Percentiles rank a stretch among this genome's conserved stretches.
Conservation (phyloP, 2,888 invertebrate species). For the Cactoblastis cactorum region DNA sequence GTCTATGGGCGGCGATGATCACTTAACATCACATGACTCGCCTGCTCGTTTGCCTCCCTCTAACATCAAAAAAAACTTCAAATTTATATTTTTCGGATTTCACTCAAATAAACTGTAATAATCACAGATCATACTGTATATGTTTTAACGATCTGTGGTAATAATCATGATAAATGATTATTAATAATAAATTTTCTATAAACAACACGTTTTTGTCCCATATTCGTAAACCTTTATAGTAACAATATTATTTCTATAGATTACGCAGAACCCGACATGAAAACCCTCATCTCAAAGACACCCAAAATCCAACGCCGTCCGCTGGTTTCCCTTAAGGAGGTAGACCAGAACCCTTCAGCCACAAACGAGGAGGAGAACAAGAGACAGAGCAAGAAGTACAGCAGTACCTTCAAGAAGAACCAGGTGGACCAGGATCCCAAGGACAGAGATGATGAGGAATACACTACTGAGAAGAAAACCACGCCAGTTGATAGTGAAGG, state of each 20-base stretch:
- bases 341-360: constrained; percentile 61
- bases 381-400: constrained; percentile 72
- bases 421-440: constrained; percentile 58
- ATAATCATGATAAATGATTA: no score
- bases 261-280: constrained; percentile 53
- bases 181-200: no score
- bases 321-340: constrained; percentile 51
- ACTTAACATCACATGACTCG: no score
- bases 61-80: no score
- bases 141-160: no score
- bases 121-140: no score
- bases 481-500: constrained; percentile 41
- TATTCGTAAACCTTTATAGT: no score
- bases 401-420: constrained; percentile 63
- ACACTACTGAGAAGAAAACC: constrained; percentile 48
- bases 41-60: no score
- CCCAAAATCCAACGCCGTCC: constrained; percentile 58
- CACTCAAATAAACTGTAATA: no score
- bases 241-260: constrained; percentile 34
- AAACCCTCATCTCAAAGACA: constrained; percentile 33
- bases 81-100: no score
- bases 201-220: no score
- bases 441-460: constrained; percentile 36
- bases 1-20: no score
- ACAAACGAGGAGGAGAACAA: constrained; percentile 67